Conservation (phyloP, 2,113 vertebrate species). For the Tretioscincus oriximinensis region DNA sequence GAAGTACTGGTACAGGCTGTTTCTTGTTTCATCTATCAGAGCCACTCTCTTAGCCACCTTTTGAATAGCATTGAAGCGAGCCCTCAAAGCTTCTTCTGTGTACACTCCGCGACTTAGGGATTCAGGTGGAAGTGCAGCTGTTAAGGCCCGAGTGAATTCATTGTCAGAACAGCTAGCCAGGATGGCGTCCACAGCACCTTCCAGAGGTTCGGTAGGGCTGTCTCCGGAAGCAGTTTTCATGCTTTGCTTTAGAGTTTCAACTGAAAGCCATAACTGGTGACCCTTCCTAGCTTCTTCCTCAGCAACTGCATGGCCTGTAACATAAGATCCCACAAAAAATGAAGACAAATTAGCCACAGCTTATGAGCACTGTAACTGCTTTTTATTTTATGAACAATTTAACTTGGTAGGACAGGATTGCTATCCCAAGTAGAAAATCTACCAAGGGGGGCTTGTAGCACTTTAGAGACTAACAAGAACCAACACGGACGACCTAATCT, state of each 20-base stretch:
- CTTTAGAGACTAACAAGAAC: too few relatives aligned
- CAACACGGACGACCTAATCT: too few relatives aligned
- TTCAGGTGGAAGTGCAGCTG: slow-evolving; percentile 80
- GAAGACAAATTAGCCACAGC: neutral
- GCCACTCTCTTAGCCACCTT: slow-evolving; percentile 86
- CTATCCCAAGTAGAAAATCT: neutral
- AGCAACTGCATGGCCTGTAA: slow-evolving; percentile 84
- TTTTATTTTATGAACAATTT: neutral
- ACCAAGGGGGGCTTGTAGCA: too few relatives aligned
- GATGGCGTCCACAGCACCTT: slow-evolving; percentile 78
- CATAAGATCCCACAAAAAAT: neutral
- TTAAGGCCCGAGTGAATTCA: slow-evolving; percentile 83
- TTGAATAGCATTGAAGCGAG: slow-evolving; percentile 83
- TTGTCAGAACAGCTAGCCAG: slow-evolving; percentile 77
- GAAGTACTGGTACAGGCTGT: slow-evolving; percentile 96
- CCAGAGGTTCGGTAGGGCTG: slow-evolving; percentile 79
- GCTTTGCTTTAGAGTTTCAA: slow-evolving; percentile 86
- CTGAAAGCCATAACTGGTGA: slow-evolving; percentile 94
- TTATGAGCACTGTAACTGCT: neutral
- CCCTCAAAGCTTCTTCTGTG: slow-evolving; percentile 89
- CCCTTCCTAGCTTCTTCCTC: slow-evolving; percentile 91
- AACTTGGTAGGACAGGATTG: too few relatives aligned
- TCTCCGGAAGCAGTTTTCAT: slow-evolving; percentile 79
- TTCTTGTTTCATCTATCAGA: slow-evolving; percentile 89
- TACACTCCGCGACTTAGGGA: slow-evolving; percentile 88